Percentiles rank a stretch among this genome's conserved stretches.
Conservation (phyloP, 2,797 vertebrate genomes). For the Cetoscarus ocellatus region DNA sequence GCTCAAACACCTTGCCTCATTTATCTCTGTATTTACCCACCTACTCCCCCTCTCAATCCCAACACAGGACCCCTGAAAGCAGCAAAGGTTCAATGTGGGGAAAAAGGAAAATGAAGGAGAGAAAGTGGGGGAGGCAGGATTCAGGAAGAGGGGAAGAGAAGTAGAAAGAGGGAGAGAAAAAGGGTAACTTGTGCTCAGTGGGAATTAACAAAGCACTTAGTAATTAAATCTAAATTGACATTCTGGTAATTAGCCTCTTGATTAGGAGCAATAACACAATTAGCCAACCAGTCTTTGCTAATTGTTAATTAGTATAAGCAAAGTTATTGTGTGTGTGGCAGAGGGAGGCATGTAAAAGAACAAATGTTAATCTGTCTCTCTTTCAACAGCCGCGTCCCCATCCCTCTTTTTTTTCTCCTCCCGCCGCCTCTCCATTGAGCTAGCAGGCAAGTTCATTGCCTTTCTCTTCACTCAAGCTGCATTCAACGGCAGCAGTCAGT, state of each 20-base stretch:
- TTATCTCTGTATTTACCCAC: constrained; percentile 81
- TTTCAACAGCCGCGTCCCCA: constrained; percentile 79
- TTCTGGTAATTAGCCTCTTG: constrained; percentile 99
- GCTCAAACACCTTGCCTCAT: constrained; percentile 81
- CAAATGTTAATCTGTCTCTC: constrained; percentile 88
- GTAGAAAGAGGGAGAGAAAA: constrained; percentile 58
- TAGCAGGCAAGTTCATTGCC: constrained; percentile 75
- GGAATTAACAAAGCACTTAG: constrained; percentile 94
- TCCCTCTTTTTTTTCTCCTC: constrained; percentile 58
- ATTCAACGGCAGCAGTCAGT: constrained; percentile 72
- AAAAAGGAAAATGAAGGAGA: constrained; percentile 40
- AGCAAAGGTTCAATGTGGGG: constrained; percentile 64
- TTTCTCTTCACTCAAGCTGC: constrained; percentile 61
- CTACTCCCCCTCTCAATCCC: constrained; percentile 47
- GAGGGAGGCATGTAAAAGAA: constrained; percentile 87
- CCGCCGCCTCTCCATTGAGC: constrained; percentile 68
- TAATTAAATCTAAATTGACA: constrained; percentile 99
- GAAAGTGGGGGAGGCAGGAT: constrained; percentile 40
- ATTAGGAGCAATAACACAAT: constrained; percentile 99
- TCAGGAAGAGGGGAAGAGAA: constrained; percentile 29
- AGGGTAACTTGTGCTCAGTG: constrained; percentile 85
- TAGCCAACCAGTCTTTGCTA: constrained; percentile 94
- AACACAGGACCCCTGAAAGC: constrained; percentile 69
- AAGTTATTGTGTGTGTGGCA: constrained; percentile 88
- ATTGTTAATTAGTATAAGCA: constrained; percentile 98